Base-by-base conservation (phyloP, 2,113 vertebrate genomes). In the Anarhynchus alexandrinus region DNA sequence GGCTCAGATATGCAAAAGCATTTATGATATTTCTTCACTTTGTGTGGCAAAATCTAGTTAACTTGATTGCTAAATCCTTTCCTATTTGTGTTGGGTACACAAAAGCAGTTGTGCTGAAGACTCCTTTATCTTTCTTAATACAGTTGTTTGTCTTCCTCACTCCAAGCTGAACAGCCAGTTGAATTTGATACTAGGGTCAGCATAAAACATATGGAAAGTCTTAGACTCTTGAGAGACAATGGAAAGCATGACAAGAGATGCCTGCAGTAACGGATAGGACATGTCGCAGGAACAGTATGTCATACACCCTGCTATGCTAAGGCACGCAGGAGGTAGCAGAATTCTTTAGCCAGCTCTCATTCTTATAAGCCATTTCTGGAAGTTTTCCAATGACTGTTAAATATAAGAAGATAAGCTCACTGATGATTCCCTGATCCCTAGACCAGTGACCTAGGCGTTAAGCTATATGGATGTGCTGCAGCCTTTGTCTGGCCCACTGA, bases 401-500 rank as follows among this genome's bases (percentile, higher is more conserved):
- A 49, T 25, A 12, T 16, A 76, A 72, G 83, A 73, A 86, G 20
- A 38, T n/a, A 49, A 6, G 16, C 6, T 88, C 13, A 30, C 17
- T 49, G 40, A 65, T 69, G n/a, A 36, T 40, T 79, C 22, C 49
- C 22, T 51, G 49, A 51, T 51, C 49, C 15, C 57, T 64, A 38
- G 20, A 51, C 5, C 6, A 15, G 30, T 40, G 66, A 65, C 32
- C 22, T 51, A 51, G 49, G 25, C 49, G 45, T 19, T 62, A 22
- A 32, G 20, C 8, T 86, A 7, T 27, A 61, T 1, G 5, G 49
- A 40, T 2, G 3, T 1, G 1, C 3, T 64, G 34, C 12, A 61
- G 16, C 2, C 6, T 72, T 82, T 55, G 3, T 12, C 45, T 66
- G n/a, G 5, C 5, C 6, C 15, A 57, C 10, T 12, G 11, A 67